phyloP scores from a whole-genome alignment of 2,888 invertebrate genomes.

The Archaeoteleia sp. region DNA sequence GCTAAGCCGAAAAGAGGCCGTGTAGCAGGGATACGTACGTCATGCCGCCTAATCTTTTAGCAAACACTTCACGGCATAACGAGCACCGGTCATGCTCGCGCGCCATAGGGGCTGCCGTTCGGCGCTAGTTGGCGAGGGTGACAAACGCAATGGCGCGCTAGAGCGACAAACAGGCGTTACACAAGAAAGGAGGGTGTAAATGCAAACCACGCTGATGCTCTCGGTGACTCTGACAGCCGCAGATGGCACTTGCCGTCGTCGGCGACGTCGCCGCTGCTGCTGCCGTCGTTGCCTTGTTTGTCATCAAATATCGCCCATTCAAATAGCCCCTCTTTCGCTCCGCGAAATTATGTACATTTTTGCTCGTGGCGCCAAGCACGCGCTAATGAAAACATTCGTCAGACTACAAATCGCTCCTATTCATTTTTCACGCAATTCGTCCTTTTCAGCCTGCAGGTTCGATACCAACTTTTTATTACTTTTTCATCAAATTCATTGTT shows the following conservation, averaged over 20 bases:
- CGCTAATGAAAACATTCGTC: constrained; percentile 42
- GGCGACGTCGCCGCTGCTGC: constrained; percentile 7
- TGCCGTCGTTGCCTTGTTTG: constrained; percentile 31
- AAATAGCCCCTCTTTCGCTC: constrained; percentile 3
- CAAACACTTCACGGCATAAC: constrained; percentile 52
- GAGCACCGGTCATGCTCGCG: constrained; percentile 46
- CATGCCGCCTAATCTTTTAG: constrained; percentile 51
- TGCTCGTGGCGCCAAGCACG: constrained; percentile 33
- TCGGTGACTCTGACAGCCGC: constrained; percentile 58
- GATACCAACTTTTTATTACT: constrained; percentile 31
- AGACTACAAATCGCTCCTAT: constrained; percentile 36
- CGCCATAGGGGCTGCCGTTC: constrained; percentile 3
- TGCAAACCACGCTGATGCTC: constrained; percentile 42
- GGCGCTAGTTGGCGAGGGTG: constrained; percentile 33
- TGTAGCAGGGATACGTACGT: constrained; percentile 41
- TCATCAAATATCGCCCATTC: constrained; percentile 37
- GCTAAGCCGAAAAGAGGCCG: constrained; percentile 45
- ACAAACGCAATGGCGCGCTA: constrained; percentile 30
- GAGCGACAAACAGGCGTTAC: constrained; percentile 31
- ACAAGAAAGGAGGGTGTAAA: constrained; percentile 47
- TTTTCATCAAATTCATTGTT: too few species aligned
- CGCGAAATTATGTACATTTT: constrained; percentile 45
- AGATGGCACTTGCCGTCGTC: constrained; percentile 64
- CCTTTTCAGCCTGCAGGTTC: constrained; percentile 37
- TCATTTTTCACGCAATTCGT: constrained; percentile 38